Percentiles rank a stretch among this genome's conserved stretches.
Evolutionary conservation across 2,888 invertebrate genomes (phyloP).

Genomic region (Lymantria dispar): DNA sequence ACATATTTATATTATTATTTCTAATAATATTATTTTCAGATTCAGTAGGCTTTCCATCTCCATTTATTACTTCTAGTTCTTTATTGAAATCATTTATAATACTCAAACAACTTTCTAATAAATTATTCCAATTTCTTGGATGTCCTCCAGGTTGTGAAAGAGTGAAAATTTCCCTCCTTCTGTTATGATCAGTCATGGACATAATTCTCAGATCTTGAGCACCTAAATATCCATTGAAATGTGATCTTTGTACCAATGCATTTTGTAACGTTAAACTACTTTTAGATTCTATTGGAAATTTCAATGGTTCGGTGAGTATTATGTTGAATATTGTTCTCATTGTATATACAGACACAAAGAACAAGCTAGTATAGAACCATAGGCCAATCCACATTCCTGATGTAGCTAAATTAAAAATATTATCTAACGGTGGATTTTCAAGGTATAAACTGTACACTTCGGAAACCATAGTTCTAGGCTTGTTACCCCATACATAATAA

Average conservation of each 20-base stretch:
- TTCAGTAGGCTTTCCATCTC: constrained; percentile 49
- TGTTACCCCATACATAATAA: constrained; percentile 84
- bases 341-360: constrained; percentile 86
- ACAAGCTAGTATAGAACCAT: constrained; percentile 87
- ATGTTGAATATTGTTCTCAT: constrained; percentile 88
- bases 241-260: constrained; percentile 83
- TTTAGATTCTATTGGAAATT: constrained; percentile 83
- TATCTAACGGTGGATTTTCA: constrained; percentile 77
- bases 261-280: constrained; percentile 80
- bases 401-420: constrained; percentile 67
- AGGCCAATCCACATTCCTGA: constrained; percentile 83
- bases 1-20: constrained; percentile 36
- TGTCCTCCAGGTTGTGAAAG: constrained; percentile 93
- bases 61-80: constrained; percentile 80
- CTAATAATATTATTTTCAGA: constrained; percentile 35
- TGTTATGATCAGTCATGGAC: constrained; percentile 81
- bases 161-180: constrained; percentile 86
- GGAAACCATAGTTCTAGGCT: constrained; percentile 75
- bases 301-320: constrained; percentile 86
- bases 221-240: constrained; percentile 89
- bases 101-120: constrained; percentile 84
- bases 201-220: constrained; percentile 88
- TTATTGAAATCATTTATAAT: constrained; percentile 85
- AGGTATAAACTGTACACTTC: constrained; percentile 78
- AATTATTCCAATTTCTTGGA: constrained; percentile 92